These are phyloP conservation scores for Drosophila teissieri DNA, from an alignment of 1,140 invertebrate species.

Conservation along the genomic window DNA sequence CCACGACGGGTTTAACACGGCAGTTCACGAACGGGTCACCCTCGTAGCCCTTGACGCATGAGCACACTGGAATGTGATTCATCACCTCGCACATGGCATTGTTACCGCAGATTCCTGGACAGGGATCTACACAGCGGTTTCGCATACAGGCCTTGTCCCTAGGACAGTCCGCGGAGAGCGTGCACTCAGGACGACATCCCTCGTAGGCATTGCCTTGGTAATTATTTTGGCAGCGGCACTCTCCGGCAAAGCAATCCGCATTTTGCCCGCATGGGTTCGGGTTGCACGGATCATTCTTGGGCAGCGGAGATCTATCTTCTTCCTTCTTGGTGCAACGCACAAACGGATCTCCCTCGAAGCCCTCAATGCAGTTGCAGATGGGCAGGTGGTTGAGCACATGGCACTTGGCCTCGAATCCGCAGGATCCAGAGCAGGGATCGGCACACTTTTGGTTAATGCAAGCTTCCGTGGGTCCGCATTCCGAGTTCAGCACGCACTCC, in stretches of 20 bases:
- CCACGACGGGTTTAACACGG: constrained; percentile 84
- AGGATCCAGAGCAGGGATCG: constrained; percentile 91
- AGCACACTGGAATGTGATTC: constrained; percentile 93
- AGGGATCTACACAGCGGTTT: constrained; percentile 93
- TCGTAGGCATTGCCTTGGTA: constrained; percentile 94
- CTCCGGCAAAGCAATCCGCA: constrained; percentile 91
- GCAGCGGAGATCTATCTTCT: constrained; percentile 29
- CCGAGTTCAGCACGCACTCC: constrained; percentile 90
- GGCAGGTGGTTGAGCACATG: constrained; percentile 89
- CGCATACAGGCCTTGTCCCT: constrained; percentile 92
- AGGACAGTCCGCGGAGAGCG: constrained; percentile 92
- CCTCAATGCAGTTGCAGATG: constrained; percentile 88
- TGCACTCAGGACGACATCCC: constrained; percentile 92
- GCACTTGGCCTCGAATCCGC: constrained; percentile 89
- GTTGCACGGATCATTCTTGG: constrained; percentile 88
- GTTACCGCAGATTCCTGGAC: constrained; percentile 92
- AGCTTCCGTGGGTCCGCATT: constrained; percentile 89
- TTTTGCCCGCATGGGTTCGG: constrained; percentile 93
- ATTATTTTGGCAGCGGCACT: constrained; percentile 91
- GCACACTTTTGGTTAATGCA: constrained; percentile 90
- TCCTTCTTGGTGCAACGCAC: constrained; percentile 86
- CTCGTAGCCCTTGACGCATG: constrained; percentile 89
- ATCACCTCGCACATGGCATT: constrained; percentile 93
- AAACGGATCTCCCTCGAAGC: constrained; percentile 90
- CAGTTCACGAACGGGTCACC: constrained; percentile 93